phyloP scores from a whole-genome alignment of 2,113 vertebrate genomes.

The Vireo altiloquus region DNA sequence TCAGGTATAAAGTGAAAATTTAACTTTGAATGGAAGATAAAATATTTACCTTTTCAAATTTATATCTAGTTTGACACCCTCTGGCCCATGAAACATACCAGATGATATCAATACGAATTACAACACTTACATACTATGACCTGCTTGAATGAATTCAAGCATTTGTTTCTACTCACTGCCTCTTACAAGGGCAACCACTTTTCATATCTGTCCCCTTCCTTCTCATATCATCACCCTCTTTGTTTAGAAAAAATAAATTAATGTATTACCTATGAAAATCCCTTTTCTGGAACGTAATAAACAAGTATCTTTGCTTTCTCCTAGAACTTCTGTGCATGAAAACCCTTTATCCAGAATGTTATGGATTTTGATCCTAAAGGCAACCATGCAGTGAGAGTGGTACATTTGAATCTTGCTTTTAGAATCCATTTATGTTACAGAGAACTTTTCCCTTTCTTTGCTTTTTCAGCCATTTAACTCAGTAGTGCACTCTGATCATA shows the following conservation, averaged over 20 bases:
- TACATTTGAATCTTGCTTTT: neutral
- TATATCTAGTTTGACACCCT: constrained; percentile 15
- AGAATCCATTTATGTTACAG: neutral
- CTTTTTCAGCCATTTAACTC: neutral
- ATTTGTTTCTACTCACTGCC: neutral
- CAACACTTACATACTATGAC: neutral
- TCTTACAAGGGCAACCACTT: neutral
- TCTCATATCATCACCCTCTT: neutral
- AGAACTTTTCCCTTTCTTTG: neutral
- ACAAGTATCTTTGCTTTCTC: neutral
- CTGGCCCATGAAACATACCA: constrained; percentile 48
- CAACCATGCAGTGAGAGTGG: neutral
- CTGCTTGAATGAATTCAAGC: constrained; percentile 21
- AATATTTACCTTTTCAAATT: constrained; percentile 60
- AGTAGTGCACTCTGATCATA: neutral
- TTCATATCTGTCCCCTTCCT: neutral
- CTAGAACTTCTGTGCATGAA: neutral
- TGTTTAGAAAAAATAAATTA: neutral
- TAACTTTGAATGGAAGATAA: constrained; percentile 28
- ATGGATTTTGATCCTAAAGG: neutral
- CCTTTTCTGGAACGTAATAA: neutral
- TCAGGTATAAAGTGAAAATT: constrained; percentile 27
- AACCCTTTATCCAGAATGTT: neutral
- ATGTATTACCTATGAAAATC: neutral
- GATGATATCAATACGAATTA: constrained; percentile 58